Evolutionary conservation across 2,797 vertebrate genomes (phyloP).

Genomic region (Spea hammondii): DNA sequence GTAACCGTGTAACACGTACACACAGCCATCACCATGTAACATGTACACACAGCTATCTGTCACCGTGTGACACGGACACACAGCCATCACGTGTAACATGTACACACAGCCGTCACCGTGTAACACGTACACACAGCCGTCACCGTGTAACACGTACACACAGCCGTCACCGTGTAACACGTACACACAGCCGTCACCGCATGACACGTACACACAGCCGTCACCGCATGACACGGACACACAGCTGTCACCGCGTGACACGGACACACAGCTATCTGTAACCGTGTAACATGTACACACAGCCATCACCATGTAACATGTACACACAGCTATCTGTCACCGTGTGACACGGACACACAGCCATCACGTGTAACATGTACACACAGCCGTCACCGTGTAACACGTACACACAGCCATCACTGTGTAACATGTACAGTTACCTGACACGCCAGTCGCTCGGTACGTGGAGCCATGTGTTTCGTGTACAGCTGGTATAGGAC

Average conservation of each 20-base stretch:
- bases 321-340: conserved; percentile 1
- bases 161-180: not conserved
- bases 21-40: not conserved
- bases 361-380: not conserved
- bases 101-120: not conserved
- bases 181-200: not conserved
- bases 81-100: not conserved
- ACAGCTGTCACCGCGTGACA: not conserved
- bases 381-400: not conserved
- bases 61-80: not conserved
- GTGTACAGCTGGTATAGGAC: no score
- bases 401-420: conserved; percentile 5
- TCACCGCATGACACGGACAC: not conserved
- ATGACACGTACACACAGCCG: not conserved
- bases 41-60: not conserved
- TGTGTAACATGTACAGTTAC: not conserved
- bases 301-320: not conserved
- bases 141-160: not conserved
- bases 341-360: not conserved
- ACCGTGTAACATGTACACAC: no score
- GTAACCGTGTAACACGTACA: not conserved
- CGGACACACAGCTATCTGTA: not conserved
- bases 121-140: not conserved
- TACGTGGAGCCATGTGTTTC: no score
- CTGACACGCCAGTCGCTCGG: not conserved